Conservation (phyloP, 1,140 invertebrate species). For the Drosophila equinoxialis region DNA sequence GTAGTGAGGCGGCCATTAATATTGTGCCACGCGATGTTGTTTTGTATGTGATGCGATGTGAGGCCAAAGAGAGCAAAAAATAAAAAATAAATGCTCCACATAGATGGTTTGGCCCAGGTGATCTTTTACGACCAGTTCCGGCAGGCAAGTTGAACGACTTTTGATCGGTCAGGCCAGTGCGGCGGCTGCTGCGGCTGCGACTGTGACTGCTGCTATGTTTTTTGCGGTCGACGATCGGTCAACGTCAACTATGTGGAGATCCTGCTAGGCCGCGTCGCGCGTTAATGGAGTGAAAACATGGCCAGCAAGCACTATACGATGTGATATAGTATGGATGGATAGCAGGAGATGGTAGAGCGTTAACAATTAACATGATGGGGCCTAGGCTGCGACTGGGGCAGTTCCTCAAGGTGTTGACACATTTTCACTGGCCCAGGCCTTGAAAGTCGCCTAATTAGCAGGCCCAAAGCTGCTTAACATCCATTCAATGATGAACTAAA, state of each 20-base stretch:
- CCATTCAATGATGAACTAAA: slow-evolving; percentile 65
- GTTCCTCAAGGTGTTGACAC: slow-evolving; percentile 72
- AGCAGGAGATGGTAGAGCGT: slow-evolving; percentile 40
- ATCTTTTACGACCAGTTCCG: slow-evolving; percentile 80
- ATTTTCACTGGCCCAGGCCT: slow-evolving; percentile 61
- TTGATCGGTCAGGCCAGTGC: slow-evolving; percentile 68
- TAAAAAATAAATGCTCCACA: slow-evolving; percentile 59
- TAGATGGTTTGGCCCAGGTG: slow-evolving; percentile 61
- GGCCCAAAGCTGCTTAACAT: slow-evolving; percentile 71
- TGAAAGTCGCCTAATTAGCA: slow-evolving; percentile 76
- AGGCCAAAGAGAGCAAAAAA: slow-evolving; percentile 26
- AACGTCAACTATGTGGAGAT: slow-evolving; percentile 59
- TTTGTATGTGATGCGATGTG: slow-evolving; percentile 46
- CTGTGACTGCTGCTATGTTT: slow-evolving; percentile 16
- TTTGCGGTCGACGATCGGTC: slow-evolving; percentile 81
- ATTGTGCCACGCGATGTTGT: slow-evolving; percentile 62
- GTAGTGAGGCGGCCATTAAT: slow-evolving; percentile 74
- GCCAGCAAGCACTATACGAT: slow-evolving; percentile 24
- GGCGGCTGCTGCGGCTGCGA: slow-evolving; percentile 10
- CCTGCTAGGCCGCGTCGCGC: slow-evolving; percentile 41
- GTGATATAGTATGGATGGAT: slow-evolving; percentile 13
- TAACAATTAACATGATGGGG: slow-evolving; percentile 68
- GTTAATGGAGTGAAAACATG: slow-evolving; percentile 76
- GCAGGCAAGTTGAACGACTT: slow-evolving; percentile 81
- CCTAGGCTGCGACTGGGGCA: not conserved